Percentiles rank a stretch among this genome's conserved stretches.
These are phyloP conservation scores for Euleptes europaea DNA, from an alignment of 2,113 vertebrate genomes.

Conservation along the genomic window DNA sequence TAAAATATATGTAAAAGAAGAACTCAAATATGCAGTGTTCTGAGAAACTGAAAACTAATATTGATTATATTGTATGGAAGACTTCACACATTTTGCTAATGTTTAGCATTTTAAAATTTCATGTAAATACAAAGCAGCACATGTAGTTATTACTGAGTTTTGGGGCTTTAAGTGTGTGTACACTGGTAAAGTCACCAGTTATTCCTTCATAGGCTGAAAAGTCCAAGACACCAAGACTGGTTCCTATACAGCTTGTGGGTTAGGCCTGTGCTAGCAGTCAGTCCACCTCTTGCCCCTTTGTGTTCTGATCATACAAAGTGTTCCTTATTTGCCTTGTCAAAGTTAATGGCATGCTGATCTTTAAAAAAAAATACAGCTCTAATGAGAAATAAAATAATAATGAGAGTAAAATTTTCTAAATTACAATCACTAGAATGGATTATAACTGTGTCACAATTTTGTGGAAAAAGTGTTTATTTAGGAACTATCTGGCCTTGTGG, in stretches of 20 bases:
- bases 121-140: background rate
- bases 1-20: background rate
- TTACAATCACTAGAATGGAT: too few relatives aligned
- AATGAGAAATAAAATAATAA: background rate
- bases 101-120: background rate
- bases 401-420: background rate
- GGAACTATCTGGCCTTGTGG: background rate
- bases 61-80: background rate
- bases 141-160: background rate
- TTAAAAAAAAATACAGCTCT: background rate
- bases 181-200: background rate
- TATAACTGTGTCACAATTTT: too few relatives aligned
- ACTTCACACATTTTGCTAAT: background rate
- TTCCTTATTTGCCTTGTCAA: background rate
- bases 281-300: background rate
- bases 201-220: background rate
- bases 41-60: background rate
- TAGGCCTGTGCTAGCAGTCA: too few relatives aligned
- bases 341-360: background rate
- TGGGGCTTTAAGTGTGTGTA: background rate
- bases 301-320: background rate
- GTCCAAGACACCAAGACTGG: background rate
- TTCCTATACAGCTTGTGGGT: background rate
- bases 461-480: background rate
- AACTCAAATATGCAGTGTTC: background rate